Base-by-base conservation (phyloP, 2,113 vertebrate species). In the Urocynchramus pylzowi region DNA sequence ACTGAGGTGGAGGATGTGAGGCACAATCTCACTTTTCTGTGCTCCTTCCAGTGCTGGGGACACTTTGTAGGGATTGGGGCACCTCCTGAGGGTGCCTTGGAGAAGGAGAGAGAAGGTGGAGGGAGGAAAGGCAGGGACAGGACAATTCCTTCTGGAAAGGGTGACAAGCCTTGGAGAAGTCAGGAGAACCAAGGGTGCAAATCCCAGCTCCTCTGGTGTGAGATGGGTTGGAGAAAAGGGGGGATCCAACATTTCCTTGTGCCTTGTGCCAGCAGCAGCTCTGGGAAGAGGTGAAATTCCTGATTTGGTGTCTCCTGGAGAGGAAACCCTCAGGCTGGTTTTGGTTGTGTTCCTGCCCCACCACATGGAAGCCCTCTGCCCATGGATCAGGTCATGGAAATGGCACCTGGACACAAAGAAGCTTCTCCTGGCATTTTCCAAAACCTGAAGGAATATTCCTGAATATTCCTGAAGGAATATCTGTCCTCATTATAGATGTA, bases 331-430 rank as follows among this genome's bases (percentile, higher is more conserved):
- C 37, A 1, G 5, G 7, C 18, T 61, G 68, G 4, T 61, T 81
- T 86, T 30, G 76, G 30, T 31, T 63, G 7, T 31, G 30, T 3
- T 95, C 35, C 75, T 33, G 11, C n/a, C 23, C 63, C 4, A 2
- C 18, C 73, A 50, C 13, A 3, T n/a, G 80, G 52, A 64, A 88
- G 2, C 31, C 33, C 47, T 90, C 52, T 80, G n/a, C n/a, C 26
- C 30, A 7, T 13, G 39, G 63, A 33, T 53, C 6, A 0, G 61
- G 10, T 16, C 14, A 9, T 44, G 57, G 67, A 91, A 63, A 30
- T 5, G 0, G 0, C 42, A 27, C 27, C 69, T 42, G n/a, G 42
- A 33, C 0, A 8, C 56, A 17, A 26, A 63, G 47, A 0, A 0
- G 37, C 6, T 63, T 71, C 71, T 68, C 33, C 7, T 16, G 19